Percentiles rank a stretch among this genome's conserved stretches.
These are phyloP conservation scores for Drosophila melanogaster DNA, from an alignment of 1,140 invertebrate genomes.

Conservation along the genomic window Release_6_plus_ISO1_MT NT_033779.5:12623001-12623500, in stretches of 20 bases:
- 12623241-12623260: slow-evolving; percentile 53
- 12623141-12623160: slow-evolving; percentile 17
- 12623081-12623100: slow-evolving; percentile 81
- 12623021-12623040: slow-evolving; percentile 55
- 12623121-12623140: neutral
- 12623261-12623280: slow-evolving; percentile 47
- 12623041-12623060: slow-evolving; percentile 11
- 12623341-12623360: slow-evolving; percentile 9
- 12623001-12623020: slow-evolving; percentile 83
- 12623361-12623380: slow-evolving; percentile 10
- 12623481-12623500: slow-evolving; percentile 80
- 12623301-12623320: slow-evolving; percentile 43
- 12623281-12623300: slow-evolving; percentile 75
- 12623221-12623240: slow-evolving; percentile 45
- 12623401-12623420: slow-evolving; percentile 76
- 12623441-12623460: slow-evolving; percentile 6
- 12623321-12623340: slow-evolving; percentile 10
- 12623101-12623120: slow-evolving; percentile 41
- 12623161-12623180: slow-evolving; percentile 69
- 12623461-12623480: slow-evolving; percentile 58
- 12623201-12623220: slow-evolving; percentile 70
- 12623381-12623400: slow-evolving; percentile 23
- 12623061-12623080: slow-evolving; percentile 79
- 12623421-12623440: slow-evolving; percentile 31
- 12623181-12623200: slow-evolving; percentile 52